These are phyloP conservation scores for Megaceryle maxima DNA, from an alignment of 2,113 vertebrate genomes.

Conservation along the genomic window DNA sequence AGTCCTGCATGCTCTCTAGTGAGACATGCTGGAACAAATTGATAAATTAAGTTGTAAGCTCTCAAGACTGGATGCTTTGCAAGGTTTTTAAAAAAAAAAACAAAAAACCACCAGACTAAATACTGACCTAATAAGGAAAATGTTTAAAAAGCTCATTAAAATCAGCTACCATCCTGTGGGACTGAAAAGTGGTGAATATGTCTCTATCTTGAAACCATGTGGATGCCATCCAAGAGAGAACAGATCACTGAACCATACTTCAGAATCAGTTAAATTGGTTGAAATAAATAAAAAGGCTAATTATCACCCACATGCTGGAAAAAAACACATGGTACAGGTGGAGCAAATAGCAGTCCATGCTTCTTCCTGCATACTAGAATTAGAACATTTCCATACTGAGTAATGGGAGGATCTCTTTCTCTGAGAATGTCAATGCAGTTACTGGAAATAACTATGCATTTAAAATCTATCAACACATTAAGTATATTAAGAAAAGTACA, in stretches of 20 bases:
- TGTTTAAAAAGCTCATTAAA: not conserved
- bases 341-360: not conserved
- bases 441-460: not conserved
- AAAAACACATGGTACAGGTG: not conserved
- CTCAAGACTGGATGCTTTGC: not conserved
- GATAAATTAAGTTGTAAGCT: constrained; percentile 4
- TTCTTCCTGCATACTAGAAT: not conserved
- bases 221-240: not conserved
- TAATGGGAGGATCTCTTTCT: not conserved
- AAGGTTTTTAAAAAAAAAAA: not conserved
- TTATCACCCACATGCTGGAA: not conserved
- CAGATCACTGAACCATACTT: not conserved
- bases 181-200: not conserved
- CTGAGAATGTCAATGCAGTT: not conserved
- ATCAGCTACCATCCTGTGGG: not conserved
- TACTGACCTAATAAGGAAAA: not conserved
- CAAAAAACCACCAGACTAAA: not conserved
- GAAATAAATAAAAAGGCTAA: constrained; percentile 18
- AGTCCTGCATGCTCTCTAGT: not conserved
- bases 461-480: not conserved
- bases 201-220: not conserved
- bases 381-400: not conserved
- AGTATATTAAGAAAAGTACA: not conserved
- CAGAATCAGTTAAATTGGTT: not conserved
- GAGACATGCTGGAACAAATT: not conserved